phyloP scores from a whole-genome alignment of 2,888 invertebrate genomes.

The Leptopilina myrica region DNA sequence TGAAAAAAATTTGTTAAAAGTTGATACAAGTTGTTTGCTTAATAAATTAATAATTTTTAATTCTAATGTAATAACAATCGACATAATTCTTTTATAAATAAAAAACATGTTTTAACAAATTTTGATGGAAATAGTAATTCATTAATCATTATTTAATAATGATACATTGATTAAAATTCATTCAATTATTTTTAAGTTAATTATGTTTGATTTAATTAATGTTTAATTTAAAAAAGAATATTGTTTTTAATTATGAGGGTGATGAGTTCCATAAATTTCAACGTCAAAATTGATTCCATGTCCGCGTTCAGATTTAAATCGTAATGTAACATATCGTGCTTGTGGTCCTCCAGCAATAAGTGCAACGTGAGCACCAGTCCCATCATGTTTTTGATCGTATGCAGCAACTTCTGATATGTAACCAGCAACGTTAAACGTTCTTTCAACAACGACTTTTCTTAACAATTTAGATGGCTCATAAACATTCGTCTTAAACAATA shows the following conservation, averaged over 20 bases:
- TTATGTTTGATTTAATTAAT: no score
- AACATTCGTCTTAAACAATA: constrained; percentile 56
- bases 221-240: neutral
- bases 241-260: neutral
- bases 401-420: constrained; percentile 73
- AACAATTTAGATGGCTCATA: constrained; percentile 63
- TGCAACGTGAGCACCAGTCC: constrained; percentile 75
- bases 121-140: no score
- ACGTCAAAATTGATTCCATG: constrained; percentile 76
- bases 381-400: constrained; percentile 75
- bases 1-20: no score
- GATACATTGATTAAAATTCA: no score
- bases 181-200: no score
- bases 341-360: constrained; percentile 75
- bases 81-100: no score
- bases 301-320: constrained; percentile 77
- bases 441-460: constrained; percentile 40
- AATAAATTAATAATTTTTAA: no score
- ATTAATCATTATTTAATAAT: no score
- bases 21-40: no score
- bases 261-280: constrained; percentile 70
- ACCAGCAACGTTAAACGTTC: constrained; percentile 57
- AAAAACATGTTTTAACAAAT: no score
- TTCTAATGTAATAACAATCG: no score
- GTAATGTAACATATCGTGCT: constrained; percentile 70